Conservation (phyloP, 2,888 invertebrate genomes). For the Pseudoips prasinana region DNA sequence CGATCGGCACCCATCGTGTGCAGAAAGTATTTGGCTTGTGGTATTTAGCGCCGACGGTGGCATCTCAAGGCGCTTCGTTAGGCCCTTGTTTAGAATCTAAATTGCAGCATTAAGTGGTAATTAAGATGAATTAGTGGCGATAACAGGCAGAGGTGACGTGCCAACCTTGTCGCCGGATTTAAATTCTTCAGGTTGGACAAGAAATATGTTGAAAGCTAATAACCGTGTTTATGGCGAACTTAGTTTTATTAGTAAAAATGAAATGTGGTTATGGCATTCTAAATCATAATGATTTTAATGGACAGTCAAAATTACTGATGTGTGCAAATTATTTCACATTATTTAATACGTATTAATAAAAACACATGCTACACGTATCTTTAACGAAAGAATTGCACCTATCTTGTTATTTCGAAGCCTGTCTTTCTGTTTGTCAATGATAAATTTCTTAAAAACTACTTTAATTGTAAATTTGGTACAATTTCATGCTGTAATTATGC, state of each 20-base stretch:
- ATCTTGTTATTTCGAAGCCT: no score
- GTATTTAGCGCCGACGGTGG: constrained; percentile 76
- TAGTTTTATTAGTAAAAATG: constrained; percentile 14
- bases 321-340: no score
- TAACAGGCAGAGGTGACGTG: constrained; percentile 63
- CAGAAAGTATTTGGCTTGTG: constrained; percentile 52
- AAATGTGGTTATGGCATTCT: background rate
- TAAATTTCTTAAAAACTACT: no score
- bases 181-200: constrained; percentile 34
- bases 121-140: constrained; percentile 77
- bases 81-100: constrained; percentile 64
- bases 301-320: no score
- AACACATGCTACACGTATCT: no score
- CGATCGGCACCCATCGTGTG: constrained; percentile 57
- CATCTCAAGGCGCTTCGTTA: constrained; percentile 67
- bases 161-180: constrained; percentile 51
- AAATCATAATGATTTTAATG: no score
- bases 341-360: no score
- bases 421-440: no score
- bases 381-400: no score
- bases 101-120: constrained; percentile 68
- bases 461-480: no score
- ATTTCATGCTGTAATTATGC: no score
- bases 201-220: constrained; percentile 8
- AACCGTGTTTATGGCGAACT: constrained; percentile 21